Percentiles rank a stretch among this genome's conserved stretches.
Conservation (phyloP, 2,113 vertebrate species). For the Petrocephalus microphthalmus region DNA sequence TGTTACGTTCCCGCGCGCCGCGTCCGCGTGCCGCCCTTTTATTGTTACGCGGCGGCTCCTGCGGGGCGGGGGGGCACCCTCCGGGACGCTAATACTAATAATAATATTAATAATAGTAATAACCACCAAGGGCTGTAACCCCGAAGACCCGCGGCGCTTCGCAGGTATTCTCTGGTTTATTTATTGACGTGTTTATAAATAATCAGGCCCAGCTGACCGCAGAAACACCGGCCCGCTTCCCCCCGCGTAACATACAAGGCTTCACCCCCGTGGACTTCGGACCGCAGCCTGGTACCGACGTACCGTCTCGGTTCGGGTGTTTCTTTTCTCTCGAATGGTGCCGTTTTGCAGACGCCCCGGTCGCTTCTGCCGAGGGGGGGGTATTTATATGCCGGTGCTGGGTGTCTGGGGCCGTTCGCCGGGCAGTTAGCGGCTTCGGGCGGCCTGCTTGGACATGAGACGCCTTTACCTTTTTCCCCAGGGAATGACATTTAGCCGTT, state of each 20-base stretch:
- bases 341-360: neutral
- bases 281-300: neutral
- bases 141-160: neutral
- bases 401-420: neutral
- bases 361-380: neutral
- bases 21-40: neutral
- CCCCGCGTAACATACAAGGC: too few species aligned
- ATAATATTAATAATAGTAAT: too few species aligned
- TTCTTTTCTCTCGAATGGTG: neutral
- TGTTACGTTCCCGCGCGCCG: constrained; percentile 53
- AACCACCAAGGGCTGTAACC: neutral
- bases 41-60: neutral
- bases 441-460: neutral
- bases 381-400: neutral
- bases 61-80: neutral
- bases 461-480: neutral
- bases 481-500: neutral
- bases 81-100: too few species aligned
- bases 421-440: neutral
- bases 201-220: neutral
- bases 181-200: neutral
- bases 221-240: neutral
- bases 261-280: neutral
- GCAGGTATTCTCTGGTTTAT: neutral
- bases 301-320: neutral